A percentile compares a stretch with the other conserved stretches of the same genome.
Evolutionary conservation across 1,140 invertebrate genomes (phyloP).

Genomic region (Philopotamus ludificatus): DNA sequence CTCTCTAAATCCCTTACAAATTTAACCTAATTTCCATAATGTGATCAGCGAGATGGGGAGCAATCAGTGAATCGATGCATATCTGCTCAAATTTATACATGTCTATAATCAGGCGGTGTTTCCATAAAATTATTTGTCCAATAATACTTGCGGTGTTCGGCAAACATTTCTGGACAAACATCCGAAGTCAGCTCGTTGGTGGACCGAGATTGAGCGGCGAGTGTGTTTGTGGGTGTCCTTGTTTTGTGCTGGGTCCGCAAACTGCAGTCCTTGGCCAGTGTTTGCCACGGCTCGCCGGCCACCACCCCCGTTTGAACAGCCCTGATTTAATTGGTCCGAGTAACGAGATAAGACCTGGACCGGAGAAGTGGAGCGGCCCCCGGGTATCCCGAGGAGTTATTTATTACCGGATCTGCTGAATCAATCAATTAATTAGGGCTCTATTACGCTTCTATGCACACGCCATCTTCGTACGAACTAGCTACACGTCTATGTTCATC

Average conservation of each 20-base stretch:
- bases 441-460: not conserved
- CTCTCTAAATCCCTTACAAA: no score
- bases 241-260: not conserved
- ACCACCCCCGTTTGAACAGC: not conserved
- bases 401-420: not conserved
- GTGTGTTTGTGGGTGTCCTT: not conserved
- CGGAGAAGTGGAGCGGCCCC: not conserved
- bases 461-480: no score
- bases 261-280: not conserved
- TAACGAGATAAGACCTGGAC: not conserved
- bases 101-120: not conserved
- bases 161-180: not conserved
- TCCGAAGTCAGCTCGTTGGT: not conserved
- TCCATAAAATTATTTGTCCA: not conserved
- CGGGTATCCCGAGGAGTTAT: not conserved
- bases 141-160: not conserved
- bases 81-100: not conserved
- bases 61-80: not conserved
- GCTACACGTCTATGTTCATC: no score
- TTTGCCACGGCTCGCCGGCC: not conserved
- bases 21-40: no score
- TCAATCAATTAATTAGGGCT: not conserved
- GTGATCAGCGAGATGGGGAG: not conserved
- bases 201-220: no score
- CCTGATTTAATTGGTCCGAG: not conserved